phyloP scores from a whole-genome alignment of 1,140 invertebrate species.

The Euura lappo region DNA sequence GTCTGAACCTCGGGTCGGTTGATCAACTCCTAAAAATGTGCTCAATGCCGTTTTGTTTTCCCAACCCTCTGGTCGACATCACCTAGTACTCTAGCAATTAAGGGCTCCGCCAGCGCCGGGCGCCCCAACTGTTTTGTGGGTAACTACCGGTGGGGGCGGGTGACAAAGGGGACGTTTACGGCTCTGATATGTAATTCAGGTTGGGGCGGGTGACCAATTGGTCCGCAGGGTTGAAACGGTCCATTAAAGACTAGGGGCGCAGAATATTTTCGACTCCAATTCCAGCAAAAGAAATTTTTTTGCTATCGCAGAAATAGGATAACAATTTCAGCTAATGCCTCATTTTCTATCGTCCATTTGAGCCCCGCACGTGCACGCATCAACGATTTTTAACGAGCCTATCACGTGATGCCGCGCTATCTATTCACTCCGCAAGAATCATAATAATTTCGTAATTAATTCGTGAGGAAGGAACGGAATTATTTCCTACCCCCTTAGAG shows the following conservation, averaged over 20 bases:
- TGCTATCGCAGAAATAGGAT: too few species aligned
- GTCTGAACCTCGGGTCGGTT: too few species aligned
- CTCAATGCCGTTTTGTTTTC: too few species aligned
- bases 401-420: neutral
- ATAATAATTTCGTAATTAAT: neutral
- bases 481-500: too few species aligned
- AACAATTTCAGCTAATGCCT: too few species aligned
- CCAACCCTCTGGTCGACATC: neutral
- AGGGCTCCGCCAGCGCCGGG: neutral
- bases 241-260: neutral
- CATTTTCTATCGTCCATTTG: too few species aligned
- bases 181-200: conserved; percentile 4
- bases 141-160: neutral
- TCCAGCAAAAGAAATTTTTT: neutral
- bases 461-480: too few species aligned
- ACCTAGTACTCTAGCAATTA: neutral
- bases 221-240: neutral
- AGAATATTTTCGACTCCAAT: neutral
- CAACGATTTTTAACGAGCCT: neutral
- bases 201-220: neutral
- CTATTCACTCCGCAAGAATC: neutral
- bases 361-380: neutral
- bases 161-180: neutral
- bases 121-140: neutral
- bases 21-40: too few species aligned